Base-by-base conservation (phyloP, 2,113 vertebrate genomes). In the Gasterosteus aculeatus region DNA sequence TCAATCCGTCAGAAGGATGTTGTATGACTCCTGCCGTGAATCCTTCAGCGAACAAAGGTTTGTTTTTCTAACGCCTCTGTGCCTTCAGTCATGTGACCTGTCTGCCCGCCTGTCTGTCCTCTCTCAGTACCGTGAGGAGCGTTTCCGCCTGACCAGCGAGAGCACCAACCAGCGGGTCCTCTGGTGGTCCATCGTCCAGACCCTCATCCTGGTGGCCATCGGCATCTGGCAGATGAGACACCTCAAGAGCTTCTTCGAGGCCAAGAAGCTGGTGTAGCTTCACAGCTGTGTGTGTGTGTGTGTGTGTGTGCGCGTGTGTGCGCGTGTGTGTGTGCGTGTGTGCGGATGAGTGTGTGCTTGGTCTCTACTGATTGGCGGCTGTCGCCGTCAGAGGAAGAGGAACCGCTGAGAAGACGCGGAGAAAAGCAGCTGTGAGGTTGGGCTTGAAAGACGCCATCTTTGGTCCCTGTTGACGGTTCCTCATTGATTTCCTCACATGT, bases 111-210 rank as follows among this genome's bases (percentile, higher is more conserved):
- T 57, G 18, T 72, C 31, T 69, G 60, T 62, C n/a, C 15, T 22
- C 7, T 3, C 47, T 57, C 91, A 97, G 96, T 97, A 96, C 87
- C 95, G 96, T 1, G 96, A 97, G 82, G 96, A 97, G 73, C 95
- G 96, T 72, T 97, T 97, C 90, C 94, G 96, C 53, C 96, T 95
- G 91, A 97, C 96, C 77, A 97, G 96, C 0, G 96, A 97, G 71
- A 97, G 96, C 92, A 97, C 96, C 75, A 97, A 97, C 92, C 96
- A 97, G 82, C 91, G 96, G 2, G 96, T 97, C 77, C 91, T 97
- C 15, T 97, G 96, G 96, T 97, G 96, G 96, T 97, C 96, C 73
- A 97, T 97, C 67, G 93, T 97, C 42, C 96, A 97, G 91, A 97
- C 96, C 0, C 94, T 97, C 59, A 97, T 97, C 84, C 94, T 97